These are phyloP conservation scores for Phaethon lepturus DNA, from an alignment of 2,113 vertebrate species.

Conservation along the genomic window DNA sequence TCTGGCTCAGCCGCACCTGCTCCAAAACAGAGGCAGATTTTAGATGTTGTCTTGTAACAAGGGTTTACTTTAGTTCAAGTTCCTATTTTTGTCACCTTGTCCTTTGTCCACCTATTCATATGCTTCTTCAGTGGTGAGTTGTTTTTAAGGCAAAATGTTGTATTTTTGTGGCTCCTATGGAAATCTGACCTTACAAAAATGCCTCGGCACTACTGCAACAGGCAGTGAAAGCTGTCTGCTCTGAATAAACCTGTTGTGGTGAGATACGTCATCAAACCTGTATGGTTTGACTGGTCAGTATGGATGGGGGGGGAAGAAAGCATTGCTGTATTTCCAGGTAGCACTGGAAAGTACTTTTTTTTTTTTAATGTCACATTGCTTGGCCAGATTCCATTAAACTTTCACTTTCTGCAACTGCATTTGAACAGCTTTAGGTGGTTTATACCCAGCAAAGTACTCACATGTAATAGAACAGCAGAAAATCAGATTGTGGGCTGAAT, in stretches of 20 bases:
- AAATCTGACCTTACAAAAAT: neutral
- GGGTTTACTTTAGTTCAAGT: neutral
- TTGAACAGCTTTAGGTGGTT: neutral
- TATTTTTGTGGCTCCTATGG: neutral
- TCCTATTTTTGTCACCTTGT: neutral
- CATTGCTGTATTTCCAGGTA: neutral
- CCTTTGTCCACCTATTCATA: neutral
- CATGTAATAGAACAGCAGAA: neutral
- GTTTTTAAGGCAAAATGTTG: neutral
- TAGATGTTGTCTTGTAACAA: neutral
- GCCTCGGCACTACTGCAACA: accelerated
- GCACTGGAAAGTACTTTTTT: accelerated
- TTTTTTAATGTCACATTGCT: neutral
- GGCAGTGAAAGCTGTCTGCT: neutral
- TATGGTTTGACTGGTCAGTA: neutral
- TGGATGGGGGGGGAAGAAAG: neutral
- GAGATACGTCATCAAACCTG: accelerated
- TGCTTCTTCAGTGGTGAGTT: neutral
- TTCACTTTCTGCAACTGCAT: accelerated
- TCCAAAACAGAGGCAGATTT: neutral
- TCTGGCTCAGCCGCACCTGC: neutral
- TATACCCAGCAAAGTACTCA: neutral
- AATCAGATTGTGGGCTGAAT: neutral
- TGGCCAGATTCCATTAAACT: neutral
- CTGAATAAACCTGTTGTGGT: neutral